Conservation (phyloP, 2,797 vertebrate species). For the Melanotaenia maccullochi region DNA sequence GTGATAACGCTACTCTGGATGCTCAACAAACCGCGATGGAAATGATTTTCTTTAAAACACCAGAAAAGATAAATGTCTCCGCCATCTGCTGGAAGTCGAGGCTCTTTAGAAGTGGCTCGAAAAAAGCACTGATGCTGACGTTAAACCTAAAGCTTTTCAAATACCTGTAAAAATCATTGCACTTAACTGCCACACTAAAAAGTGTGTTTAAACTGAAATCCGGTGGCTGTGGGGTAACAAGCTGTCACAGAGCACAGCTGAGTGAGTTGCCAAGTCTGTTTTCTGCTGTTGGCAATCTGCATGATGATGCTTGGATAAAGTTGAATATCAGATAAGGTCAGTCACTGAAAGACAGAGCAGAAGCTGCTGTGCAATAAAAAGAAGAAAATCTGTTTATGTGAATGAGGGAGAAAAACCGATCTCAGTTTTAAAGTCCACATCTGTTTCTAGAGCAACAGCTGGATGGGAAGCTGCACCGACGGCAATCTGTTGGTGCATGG, state of each 20-base stretch:
- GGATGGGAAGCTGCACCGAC: slow-evolving; percentile 18
- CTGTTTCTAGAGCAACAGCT: slow-evolving; percentile 46
- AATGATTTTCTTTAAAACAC: background rate
- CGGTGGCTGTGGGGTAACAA: slow-evolving; percentile 33
- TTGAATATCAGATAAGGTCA: slow-evolving; percentile 1
- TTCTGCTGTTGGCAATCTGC: slow-evolving; percentile 2
- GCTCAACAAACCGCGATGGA: slow-evolving; percentile 15
- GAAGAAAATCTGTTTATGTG: background rate
- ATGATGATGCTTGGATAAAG: slow-evolving; percentile 4
- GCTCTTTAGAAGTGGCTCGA: slow-evolving; percentile 33
- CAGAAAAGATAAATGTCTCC: slow-evolving; percentile 24
- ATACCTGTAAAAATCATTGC: slow-evolving; percentile 45
- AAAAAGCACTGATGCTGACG: slow-evolving; percentile 5
- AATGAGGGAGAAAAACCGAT: background rate
- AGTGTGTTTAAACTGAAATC: slow-evolving; percentile 48
- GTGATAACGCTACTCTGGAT: background rate
- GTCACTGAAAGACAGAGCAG: background rate
- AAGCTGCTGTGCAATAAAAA: too few species aligned
- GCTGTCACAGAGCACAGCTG: slow-evolving; percentile 30
- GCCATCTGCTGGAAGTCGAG: background rate
- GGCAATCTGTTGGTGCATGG: slow-evolving; percentile 8
- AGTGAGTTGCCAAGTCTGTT: slow-evolving; percentile 11
- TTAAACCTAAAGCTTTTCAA: slow-evolving; percentile 56
- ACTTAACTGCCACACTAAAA: slow-evolving; percentile 39
- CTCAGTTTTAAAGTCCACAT: slow-evolving; percentile 29